Base-by-base conservation (phyloP, 2,113 vertebrate species). In the Ochotona princeps region DNA sequence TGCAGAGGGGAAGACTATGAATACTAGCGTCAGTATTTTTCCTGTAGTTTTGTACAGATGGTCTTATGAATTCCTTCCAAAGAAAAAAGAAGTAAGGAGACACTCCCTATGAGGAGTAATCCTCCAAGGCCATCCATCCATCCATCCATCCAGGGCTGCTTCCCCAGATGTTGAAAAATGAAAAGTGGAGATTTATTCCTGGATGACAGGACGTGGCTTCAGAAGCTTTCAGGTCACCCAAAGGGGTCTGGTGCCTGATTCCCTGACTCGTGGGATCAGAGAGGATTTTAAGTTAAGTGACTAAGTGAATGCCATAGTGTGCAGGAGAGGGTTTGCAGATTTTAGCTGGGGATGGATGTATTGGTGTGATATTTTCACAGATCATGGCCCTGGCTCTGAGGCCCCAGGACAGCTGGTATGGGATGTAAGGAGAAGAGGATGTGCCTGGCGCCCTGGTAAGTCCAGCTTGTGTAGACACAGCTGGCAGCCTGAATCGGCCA, bases 1-100 rank as follows among this genome's bases (percentile, higher is more conserved):
- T 91, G 78, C 81, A 75, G 94, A 89, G n/a, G 61, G 70, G 89
- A n/a, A 81, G 54, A 47, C 83, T 57, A 67, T 82, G 72, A 28
- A 44, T 88, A 47, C 21, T 13, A 12, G 73, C 61, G 30, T 25
- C 30, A 65, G 17, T 65, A 76, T 65, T 93, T 88, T 85, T 54
- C 32, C 8, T 79, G 11, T 70, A 32, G 74, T 51, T 18, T 63
- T 76, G 57, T 63, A 60, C 28, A 82, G 63, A 81, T 76, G 49
- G 47, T 92, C 67, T 94, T 18, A 72, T 72, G 32, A 96, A 87
- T 85, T 49, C 21, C 75, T 69, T 81, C 83, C 60, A 26, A 83
- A 92, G 51, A 61, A 81, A 87, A 63, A 84, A 88, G 49, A 89
- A 92, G 47, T 23, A 49, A 21, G 23, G n/a, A 60, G 38, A 78